Evolutionary conservation across 2,888 invertebrate species (phyloP), one percentile per base, ranked within the genome.

Genomic region (Himalopsyche anomala): DNA sequence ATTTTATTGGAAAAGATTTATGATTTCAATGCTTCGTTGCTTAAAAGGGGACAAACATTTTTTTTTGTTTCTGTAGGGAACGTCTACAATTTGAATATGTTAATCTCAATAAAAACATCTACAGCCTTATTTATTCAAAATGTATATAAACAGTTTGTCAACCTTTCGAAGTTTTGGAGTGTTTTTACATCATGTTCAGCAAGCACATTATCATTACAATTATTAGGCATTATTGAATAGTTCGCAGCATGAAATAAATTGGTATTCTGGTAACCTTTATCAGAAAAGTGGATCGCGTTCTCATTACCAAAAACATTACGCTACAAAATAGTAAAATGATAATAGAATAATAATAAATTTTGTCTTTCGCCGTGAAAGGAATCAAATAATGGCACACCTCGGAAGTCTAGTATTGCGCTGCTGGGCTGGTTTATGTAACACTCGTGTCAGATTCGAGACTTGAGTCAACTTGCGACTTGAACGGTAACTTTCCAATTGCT

Each of bases 401-500:
- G 51, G 80, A 80, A 80, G 80, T 80, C 15, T 51, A 42, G 51
- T 42, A 42, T 42, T 83, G 62, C 42, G 38, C 36, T 82, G 38
- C 82, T 82, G 40, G 42, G 17, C 19, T 40, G 42, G 45, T 42
- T 80, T 80, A n/a, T 80, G 40, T 19, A 42, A 28, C n/a, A 56
- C 17, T 82, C 36, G 56, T 40, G 15, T 11, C 36, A 40, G 74
- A 74, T 36, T 74, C 74, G 74, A 74, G 38, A 36, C 69, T 69
- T 69, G n/a, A 85, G 40, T 81, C 36, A 54, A 82, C 17, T 85
- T 38, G 55, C 80, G 45, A 62, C 80, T 74, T 36, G 74, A 74
- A 83, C 36, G 81, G 38, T 69, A 82, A 88, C 86, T 88, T 88
- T 88, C 88, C 86, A 88, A 82, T 82, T 82, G 55, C 82, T 55